Evolutionary conservation across 2,797 vertebrate genomes (phyloP).

Genomic region (Macropus fuliginosus): DNA sequence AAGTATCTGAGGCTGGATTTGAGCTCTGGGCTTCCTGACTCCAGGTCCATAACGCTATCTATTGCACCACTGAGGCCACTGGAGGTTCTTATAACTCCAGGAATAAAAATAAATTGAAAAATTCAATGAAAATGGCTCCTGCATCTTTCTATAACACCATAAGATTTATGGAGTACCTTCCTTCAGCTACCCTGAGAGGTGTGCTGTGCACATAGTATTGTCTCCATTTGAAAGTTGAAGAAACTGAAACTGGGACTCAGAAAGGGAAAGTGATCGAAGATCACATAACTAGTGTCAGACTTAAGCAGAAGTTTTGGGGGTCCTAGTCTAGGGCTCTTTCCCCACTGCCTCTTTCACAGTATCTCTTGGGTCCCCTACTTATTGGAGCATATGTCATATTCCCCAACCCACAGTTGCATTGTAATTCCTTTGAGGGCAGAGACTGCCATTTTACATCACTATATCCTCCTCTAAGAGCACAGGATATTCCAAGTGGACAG

Average conservation of each 20-base stretch:
- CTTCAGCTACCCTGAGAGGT: not conserved
- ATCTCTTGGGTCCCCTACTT: not conserved
- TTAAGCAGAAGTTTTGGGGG: not conserved
- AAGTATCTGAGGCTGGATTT: not conserved
- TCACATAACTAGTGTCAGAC: not conserved
- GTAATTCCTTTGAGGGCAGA: not conserved
- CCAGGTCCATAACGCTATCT: not conserved
- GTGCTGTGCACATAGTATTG: not conserved
- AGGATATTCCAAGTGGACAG: not conserved
- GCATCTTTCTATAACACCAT: not conserved
- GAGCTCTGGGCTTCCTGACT: not conserved
- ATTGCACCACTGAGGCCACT: not conserved
- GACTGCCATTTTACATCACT: not conserved
- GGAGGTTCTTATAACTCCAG: not conserved
- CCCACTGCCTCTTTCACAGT: not conserved
- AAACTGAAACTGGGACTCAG: not conserved
- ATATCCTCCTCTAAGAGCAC: not conserved
- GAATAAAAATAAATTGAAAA: not conserved
- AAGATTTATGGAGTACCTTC: not conserved
- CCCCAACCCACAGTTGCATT: not conserved
- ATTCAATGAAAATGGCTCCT: not conserved
- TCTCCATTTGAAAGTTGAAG: not conserved
- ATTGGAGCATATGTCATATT: not conserved
- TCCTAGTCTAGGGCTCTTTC: not conserved
- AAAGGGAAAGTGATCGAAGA: not conserved